These are phyloP conservation scores for Charaxes varanes DNA, from an alignment of 1,140 invertebrate genomes.

Conservation along the genomic window DNA sequence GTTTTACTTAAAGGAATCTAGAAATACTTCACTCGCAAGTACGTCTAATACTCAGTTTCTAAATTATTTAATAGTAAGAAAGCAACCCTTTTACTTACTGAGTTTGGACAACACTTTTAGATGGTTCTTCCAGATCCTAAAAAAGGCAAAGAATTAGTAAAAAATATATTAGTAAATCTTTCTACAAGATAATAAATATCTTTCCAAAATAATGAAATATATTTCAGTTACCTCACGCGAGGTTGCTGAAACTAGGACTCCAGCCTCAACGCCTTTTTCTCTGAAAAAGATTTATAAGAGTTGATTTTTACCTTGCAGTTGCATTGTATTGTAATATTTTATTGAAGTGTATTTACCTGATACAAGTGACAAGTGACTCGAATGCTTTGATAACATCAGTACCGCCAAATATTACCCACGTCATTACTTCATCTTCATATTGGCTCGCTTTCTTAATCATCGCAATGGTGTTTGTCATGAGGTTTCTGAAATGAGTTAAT, in stretches of 20 bases:
- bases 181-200: too few species aligned
- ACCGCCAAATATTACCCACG: conserved; percentile 41
- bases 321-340: neutral
- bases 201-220: neutral
- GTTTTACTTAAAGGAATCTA: conserved; percentile 39
- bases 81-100: conserved; percentile 33
- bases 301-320: too few species aligned
- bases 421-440: conserved; percentile 29
- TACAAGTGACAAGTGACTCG: conserved; percentile 33
- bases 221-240: conserved; percentile 18
- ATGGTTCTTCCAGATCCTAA: conserved; percentile 24
- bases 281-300: conserved; percentile 30
- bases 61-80: too few species aligned
- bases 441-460: conserved; percentile 34
- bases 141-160: too few species aligned
- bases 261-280: conserved; percentile 34
- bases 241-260: conserved; percentile 23
- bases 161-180: too few species aligned
- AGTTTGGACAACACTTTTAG: conserved; percentile 39
- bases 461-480: conserved; percentile 29
- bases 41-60: too few species aligned
- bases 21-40: too few species aligned
- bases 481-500: conserved; percentile 24
- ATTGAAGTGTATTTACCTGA: conserved; percentile 28
- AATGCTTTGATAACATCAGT: conserved; percentile 34